Evolutionary conservation across 2,888 invertebrate genomes (phyloP), one percentile per base, ranked within the genome.

Genomic region (Mythimna vitellina): DNA sequence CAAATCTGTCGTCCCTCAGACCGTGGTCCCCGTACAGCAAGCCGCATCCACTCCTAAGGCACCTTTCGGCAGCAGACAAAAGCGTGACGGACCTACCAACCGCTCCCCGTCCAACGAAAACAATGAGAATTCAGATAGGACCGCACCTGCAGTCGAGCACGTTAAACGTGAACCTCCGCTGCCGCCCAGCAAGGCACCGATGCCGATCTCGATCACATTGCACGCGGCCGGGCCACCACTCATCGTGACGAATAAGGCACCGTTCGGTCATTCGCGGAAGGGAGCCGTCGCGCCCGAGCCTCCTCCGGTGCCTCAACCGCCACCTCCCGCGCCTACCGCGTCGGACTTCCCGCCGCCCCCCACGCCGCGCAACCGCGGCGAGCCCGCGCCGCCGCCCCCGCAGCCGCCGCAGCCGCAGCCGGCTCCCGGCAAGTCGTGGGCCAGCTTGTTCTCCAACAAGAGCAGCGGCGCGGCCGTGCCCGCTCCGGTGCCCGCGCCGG

Each of bases 351-450:
- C 96, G 0, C 95, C 95, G 8, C 95, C 96, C 2, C 96, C 96
- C 0, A 96, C 96, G 1, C 96, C 96, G 0, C 91, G 96, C 53
- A 93, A 94, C 82, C 91, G 94, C 42, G 93, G 92, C 1, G 96
- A 95, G 61, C 90, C 93, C 4, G 84, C 67, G 0, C 93, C 95
- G 1, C 84, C 94, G 0, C 92, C 94, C 3, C 90, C 91, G 1
- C 88, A 89, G 61, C 92, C 93, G 7, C 95, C 93, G 7, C 95
- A 93, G 73, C 95, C 93, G 3, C 94, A 92, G 76, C 94, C 95
- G 0, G 94, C 95, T 0, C 90, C 96, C 25, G 93, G 96, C 76
- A 96, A 97, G 65, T 97, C 97, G 0, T 97, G 97, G 97, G 97
- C 97, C 2, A 97, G 97, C 90, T 89, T 97, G 22, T 97, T 97